Percentiles rank a stretch among this genome's conserved stretches.
Evolutionary conservation across 2,113 vertebrate species (phyloP).

Genomic region (Hiodon tergisus): DNA sequence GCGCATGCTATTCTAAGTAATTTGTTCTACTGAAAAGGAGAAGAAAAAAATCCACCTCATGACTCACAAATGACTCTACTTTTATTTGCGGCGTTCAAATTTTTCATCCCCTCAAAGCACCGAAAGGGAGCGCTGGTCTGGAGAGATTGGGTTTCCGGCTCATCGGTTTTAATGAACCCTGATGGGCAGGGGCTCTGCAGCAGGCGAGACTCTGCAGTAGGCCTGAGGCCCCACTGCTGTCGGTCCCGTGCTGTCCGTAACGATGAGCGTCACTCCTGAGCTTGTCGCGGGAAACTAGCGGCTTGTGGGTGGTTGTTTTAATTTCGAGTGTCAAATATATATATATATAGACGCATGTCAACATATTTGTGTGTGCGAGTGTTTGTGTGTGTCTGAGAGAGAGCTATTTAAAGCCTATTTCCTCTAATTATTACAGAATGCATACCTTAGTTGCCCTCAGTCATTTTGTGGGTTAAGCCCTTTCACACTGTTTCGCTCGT

Average conservation of each 20-base stretch:
- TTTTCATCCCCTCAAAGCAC: slow-evolving; percentile 6
- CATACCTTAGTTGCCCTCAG: too few relatives aligned
- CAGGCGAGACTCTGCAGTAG: neutral
- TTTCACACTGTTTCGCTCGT: too few relatives aligned
- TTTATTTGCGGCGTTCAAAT: slow-evolving; percentile 21
- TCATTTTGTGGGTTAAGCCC: too few relatives aligned
- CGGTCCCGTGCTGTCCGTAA: neutral
- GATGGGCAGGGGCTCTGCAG: slow-evolving; percentile 39
- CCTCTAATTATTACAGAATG: too few relatives aligned
- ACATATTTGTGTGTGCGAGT: too few relatives aligned
- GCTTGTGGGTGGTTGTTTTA: too few relatives aligned
- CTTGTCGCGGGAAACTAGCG: neutral
- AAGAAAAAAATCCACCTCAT: neutral
- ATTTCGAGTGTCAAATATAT: too few relatives aligned
- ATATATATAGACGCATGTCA: too few relatives aligned
- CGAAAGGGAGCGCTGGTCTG: slow-evolving; percentile 15
- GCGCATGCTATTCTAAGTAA: neutral
- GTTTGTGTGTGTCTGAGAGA: too few relatives aligned
- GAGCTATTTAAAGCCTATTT: too few relatives aligned
- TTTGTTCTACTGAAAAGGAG: slow-evolving; percentile 3
- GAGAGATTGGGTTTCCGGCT: slow-evolving; percentile 43
- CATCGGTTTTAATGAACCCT: slow-evolving; percentile 55
- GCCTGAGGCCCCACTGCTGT: neutral
- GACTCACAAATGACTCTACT: slow-evolving; percentile 29
- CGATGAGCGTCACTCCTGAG: neutral